Evolutionary conservation across 2,888 invertebrate genomes (phyloP).

Genomic region (Chloroclysta siterata): DNA sequence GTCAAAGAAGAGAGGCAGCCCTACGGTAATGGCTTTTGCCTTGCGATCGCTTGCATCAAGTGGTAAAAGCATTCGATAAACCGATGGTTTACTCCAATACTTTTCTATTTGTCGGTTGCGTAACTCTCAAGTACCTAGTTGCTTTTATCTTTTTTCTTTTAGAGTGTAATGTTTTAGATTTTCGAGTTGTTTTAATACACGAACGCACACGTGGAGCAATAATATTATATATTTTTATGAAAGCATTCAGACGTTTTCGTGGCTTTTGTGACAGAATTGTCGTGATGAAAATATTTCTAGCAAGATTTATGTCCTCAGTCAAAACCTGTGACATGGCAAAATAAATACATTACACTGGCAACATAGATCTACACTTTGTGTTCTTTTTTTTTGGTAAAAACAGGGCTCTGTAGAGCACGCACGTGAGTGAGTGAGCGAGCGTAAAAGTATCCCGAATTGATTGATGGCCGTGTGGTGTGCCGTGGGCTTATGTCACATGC

Average conservation of each 20-base stretch:
- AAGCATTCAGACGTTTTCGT: too few relatives aligned
- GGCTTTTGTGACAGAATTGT: too few relatives aligned
- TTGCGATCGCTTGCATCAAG: slow-evolving; percentile 38
- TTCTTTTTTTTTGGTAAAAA: slow-evolving; percentile 51
- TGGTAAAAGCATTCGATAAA: slow-evolving; percentile 43
- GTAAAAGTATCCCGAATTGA: slow-evolving; percentile 64
- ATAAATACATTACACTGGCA: slow-evolving; percentile 20
- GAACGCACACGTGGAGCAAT: too few relatives aligned
- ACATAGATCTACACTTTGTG: slow-evolving; percentile 56
- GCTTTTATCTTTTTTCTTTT: slow-evolving; percentile 27
- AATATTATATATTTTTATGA: too few relatives aligned
- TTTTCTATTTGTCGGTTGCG: slow-evolving; percentile 38
- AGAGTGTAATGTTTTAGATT: not conserved
- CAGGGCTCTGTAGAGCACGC: slow-evolving; percentile 47
- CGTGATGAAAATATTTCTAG: not conserved
- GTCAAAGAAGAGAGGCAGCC: slow-evolving; percentile 29
- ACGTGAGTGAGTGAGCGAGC: slow-evolving; percentile 51
- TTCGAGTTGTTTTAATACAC: not conserved
- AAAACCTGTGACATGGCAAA: slow-evolving; percentile 4
- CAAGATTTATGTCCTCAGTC: slow-evolving; percentile 12
- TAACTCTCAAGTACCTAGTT: slow-evolving; percentile 26
- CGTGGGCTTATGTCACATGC: slow-evolving; percentile 45
- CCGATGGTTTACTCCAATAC: slow-evolving; percentile 36
- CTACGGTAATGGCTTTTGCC: slow-evolving; percentile 39
- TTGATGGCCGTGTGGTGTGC: slow-evolving; percentile 61